Conservation (phyloP, 2,888 invertebrate genomes). For the Pedicia rivosa region DNA sequence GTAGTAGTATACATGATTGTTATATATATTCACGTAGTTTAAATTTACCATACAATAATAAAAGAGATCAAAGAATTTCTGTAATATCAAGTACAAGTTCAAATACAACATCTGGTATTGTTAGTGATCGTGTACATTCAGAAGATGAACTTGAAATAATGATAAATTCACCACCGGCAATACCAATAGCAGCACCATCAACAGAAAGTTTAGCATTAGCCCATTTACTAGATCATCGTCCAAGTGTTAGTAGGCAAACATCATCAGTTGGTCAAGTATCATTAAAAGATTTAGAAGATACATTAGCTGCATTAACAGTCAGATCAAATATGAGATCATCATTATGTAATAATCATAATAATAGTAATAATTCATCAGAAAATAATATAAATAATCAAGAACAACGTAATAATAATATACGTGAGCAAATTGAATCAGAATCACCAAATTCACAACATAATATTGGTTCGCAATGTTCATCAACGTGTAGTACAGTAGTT, state of each 20-base stretch:
- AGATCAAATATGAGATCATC: constrained; percentile 16
- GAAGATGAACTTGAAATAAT: constrained; percentile 86
- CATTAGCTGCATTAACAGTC: constrained; percentile 30
- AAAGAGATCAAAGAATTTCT: constrained; percentile 69
- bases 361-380: constrained; percentile 17
- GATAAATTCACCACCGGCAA: constrained; percentile 63
- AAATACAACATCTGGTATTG: constrained; percentile 94
- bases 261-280: constrained; percentile 35
- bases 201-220: constrained; percentile 71
- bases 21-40: constrained; percentile 54
- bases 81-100: constrained; percentile 88
- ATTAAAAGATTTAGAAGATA: constrained; percentile 30
- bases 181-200: constrained; percentile 56
- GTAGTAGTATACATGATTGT: constrained; percentile 46
- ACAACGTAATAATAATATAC: constrained; percentile 7
- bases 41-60: constrained; percentile 44
- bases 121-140: constrained; percentile 87
- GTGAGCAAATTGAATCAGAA: constrained; percentile 32
- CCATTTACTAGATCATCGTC: constrained; percentile 49
- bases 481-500: constrained; percentile 77
- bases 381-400: too few species aligned
- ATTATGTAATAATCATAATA: too few species aligned
- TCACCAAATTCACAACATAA: constrained; percentile 37
- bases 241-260: constrained; percentile 38
- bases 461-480: constrained; percentile 68